Conservation (phyloP, 2,888 invertebrate genomes). For the Hirtodrosophila duncani region DNA sequence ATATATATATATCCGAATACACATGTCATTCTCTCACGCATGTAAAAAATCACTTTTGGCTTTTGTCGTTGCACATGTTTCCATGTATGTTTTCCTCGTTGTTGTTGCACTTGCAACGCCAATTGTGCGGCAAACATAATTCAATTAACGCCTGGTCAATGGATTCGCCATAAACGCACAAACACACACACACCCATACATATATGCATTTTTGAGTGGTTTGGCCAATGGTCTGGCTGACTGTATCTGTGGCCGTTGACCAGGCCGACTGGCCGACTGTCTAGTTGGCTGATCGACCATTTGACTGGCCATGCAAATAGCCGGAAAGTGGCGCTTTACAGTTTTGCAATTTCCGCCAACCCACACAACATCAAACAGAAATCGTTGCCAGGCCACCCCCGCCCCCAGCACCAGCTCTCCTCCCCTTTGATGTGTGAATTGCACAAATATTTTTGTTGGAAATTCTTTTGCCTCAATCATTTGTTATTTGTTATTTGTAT, state of each 20-base stretch:
- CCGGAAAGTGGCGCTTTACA: constrained; percentile 65
- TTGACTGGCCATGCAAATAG: constrained; percentile 40
- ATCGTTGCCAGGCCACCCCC: constrained; percentile 31
- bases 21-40: too few relatives aligned
- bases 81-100: constrained; percentile 5
- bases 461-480: constrained; percentile 6
- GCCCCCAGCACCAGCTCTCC: constrained; percentile 15
- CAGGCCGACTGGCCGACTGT: constrained; percentile 19
- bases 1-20: too few relatives aligned
- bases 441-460: constrained; percentile 47
- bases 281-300: too few relatives aligned
- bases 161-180: constrained; percentile 21
- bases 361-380: constrained; percentile 62
- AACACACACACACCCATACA: constrained; percentile 6
- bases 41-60: constrained; percentile 4
- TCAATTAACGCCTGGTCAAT: constrained; percentile 63
- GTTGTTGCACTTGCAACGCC: constrained; percentile 36
- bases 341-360: constrained; percentile 67
- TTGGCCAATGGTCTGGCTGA: constrained; percentile 19
- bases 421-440: constrained; percentile 49
- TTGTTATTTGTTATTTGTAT: constrained; percentile 6
- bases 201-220: not conserved
- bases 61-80: too few relatives aligned
- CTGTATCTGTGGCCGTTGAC: too few relatives aligned
- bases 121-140: constrained; percentile 68